Base-by-base conservation (phyloP, 2,888 invertebrate species). In the Drosophila suboccidentalis region DNA sequence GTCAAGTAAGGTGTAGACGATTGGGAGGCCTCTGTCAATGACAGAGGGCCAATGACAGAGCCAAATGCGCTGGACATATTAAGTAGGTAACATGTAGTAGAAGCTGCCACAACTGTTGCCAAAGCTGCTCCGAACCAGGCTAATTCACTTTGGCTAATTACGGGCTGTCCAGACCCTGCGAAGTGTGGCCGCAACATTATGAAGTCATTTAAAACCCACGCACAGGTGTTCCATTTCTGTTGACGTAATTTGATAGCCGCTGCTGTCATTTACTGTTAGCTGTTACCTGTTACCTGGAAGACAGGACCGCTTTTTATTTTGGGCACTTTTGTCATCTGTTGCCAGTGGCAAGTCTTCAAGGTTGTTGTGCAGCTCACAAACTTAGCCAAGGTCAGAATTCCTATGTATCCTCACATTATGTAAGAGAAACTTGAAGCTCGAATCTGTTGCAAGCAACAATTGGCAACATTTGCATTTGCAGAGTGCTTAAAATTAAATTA, bases 191-290 rank as follows among this genome's bases (percentile, higher is more conserved):
- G n/a, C 29, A 26, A 54, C 43, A 64, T 75, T 65, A 77, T 83
- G 68, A 84, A 87, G 87, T 83, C 78, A 83, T 76, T 83, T 58
- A 69, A 87, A 75, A 86, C 72, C 71, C 70, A 67, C 58, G 79
- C 76, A 86, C 88, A 88, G 82, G 64, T 87, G 79, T 63, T 54
- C 50, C 64, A 63, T 64, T 67, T 50, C 49, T 82, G 83, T 87
- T 83, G 85, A 83, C 82, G 83, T 83, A 83, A 83, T 67, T 84
- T 71, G 75, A 83, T 76, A 69, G 66, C 70, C 46, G 43, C 60
- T 59, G 51, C 34, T 61, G 47, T 29, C 61, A 62, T 77, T 72
- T 77, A 77, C 77, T 64, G 75, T 76, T 76, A 68, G 32, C 17
- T 15, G 9, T 19, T 46, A 3, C 6, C 38, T 46, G 38, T 38